Evolutionary conservation across 2,888 invertebrate genomes (phyloP).

Genomic region (Stramonita haemastoma): DNA sequence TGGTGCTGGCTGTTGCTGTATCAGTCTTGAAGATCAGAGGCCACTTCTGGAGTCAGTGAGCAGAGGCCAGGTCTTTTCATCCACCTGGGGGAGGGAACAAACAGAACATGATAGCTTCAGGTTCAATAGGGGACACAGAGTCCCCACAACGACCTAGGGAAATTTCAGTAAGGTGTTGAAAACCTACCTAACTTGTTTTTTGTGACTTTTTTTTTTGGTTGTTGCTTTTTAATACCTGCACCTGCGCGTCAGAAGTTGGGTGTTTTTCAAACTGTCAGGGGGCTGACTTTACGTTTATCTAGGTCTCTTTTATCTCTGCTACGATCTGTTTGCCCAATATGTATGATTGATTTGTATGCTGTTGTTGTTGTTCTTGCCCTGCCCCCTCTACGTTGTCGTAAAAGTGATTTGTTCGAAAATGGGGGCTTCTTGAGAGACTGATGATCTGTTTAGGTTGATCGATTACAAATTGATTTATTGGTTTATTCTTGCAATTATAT

Average conservation of each 20-base stretch:
- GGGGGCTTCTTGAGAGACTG: too few relatives aligned
- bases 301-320: neutral
- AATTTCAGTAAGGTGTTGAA: slow-evolving; percentile 9
- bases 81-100: neutral
- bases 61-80: neutral
- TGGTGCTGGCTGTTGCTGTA: neutral
- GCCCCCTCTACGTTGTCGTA: too few relatives aligned
- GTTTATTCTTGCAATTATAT: too few relatives aligned
- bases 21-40: neutral
- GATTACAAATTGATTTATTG: too few relatives aligned
- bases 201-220: too few relatives aligned
- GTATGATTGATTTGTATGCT: neutral
- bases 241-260: neutral
- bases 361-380: too few relatives aligned
- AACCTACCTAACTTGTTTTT: neutral
- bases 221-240: neutral
- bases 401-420: too few relatives aligned
- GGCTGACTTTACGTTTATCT: neutral
- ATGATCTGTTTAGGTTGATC: too few relatives aligned
- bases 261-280: neutral
- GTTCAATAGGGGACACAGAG: too few relatives aligned
- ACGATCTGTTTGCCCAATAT: neutral
- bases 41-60: neutral
- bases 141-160: neutral
- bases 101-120: neutral